Conservation (phyloP, 2,113 vertebrate species). For the Phyllostomus discolor region DNA sequence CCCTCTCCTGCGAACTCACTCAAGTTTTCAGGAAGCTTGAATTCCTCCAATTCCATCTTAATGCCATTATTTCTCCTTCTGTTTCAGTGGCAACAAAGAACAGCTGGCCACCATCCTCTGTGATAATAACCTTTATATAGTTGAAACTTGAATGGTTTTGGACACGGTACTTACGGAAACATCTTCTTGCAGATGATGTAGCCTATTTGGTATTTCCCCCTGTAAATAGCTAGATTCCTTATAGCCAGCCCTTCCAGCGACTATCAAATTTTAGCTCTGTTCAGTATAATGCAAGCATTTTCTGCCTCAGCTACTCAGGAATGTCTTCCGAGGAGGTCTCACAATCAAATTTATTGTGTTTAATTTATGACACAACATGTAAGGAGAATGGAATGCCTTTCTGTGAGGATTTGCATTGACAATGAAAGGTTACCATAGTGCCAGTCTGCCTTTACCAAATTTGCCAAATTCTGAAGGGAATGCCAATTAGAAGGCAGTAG, state of each 20-base stretch:
- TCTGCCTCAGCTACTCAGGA: slow-evolving; percentile 60
- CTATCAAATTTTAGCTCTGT: slow-evolving; percentile 55
- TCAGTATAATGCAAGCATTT: slow-evolving; percentile 68
- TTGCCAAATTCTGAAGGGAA: slow-evolving; percentile 44
- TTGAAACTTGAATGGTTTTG: slow-evolving; percentile 47
- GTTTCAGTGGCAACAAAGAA: slow-evolving; percentile 37
- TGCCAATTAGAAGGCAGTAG: background rate
- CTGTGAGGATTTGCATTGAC: slow-evolving; percentile 56
- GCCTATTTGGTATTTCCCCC: slow-evolving; percentile 66
- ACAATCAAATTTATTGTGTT: slow-evolving; percentile 72
- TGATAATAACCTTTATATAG: slow-evolving; percentile 49
- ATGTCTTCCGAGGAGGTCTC: slow-evolving; percentile 63
- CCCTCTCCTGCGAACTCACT: background rate
- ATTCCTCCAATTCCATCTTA: slow-evolving; percentile 49
- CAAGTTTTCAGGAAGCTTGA: slow-evolving; percentile 48
- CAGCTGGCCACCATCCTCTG: slow-evolving; percentile 55
- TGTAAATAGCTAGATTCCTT: slow-evolving; percentile 61
- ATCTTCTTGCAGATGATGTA: slow-evolving; percentile 61
- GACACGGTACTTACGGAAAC: slow-evolving; percentile 61
- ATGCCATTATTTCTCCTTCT: background rate
- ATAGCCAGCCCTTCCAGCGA: slow-evolving; percentile 21
- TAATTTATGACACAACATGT: slow-evolving; percentile 60
- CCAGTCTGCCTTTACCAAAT: slow-evolving; percentile 23
- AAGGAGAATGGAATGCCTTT: slow-evolving; percentile 68
- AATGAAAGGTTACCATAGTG: slow-evolving; percentile 28